These are phyloP conservation scores for Mactromeris polynyma DNA, from an alignment of 2,888 invertebrate species.

Conservation along the genomic window DNA sequence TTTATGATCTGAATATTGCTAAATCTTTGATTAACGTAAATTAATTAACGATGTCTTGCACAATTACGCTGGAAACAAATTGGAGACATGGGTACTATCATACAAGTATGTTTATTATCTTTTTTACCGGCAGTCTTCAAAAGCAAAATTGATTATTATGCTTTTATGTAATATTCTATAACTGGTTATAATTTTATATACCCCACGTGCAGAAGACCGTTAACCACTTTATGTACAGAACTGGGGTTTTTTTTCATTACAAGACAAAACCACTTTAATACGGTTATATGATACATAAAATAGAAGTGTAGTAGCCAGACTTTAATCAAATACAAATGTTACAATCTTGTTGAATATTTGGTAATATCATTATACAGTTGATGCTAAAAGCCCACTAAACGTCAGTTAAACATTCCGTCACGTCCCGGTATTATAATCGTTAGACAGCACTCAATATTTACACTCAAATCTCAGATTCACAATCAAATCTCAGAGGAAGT, in stretches of 20 bases:
- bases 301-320: background rate
- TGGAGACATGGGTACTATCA: background rate
- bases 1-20: slow-evolving; percentile 30
- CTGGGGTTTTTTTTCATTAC: background rate
- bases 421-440: no score
- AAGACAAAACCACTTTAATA: background rate
- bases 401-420: no score
- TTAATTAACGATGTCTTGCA: slow-evolving; percentile 29
- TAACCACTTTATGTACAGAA: background rate
- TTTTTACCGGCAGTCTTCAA: background rate
- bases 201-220: background rate
- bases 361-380: background rate
- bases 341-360: background rate
- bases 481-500: no score
- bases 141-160: background rate
- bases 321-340: slow-evolving; percentile 12
- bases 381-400: background rate
- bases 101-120: background rate
- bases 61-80: background rate
- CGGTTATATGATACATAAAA: slow-evolving; percentile 9
- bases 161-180: slow-evolving; percentile 3
- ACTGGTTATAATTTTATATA: background rate
- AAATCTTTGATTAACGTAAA: slow-evolving; percentile 28
- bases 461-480: no score
- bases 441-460: no score